Evolutionary conservation across 2,888 invertebrate genomes (phyloP), one percentile per base, ranked within the genome.

Genomic region (Trachelus troglodyta): DNA sequence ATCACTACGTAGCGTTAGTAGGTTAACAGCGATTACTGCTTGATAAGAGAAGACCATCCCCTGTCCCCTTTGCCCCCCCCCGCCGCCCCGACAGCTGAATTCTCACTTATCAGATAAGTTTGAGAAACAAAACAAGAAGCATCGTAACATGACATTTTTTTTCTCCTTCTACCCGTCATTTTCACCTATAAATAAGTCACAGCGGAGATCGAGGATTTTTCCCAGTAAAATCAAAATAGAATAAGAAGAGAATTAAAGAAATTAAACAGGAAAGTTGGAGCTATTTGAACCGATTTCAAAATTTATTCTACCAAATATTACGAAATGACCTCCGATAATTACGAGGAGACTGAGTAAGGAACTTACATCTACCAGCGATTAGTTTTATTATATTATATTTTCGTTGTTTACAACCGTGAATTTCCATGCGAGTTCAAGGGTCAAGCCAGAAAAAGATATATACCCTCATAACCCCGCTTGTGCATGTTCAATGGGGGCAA

Each of bases 371-470:
- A 2, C 9, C 23, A 6, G 9, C 9, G 9, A 56, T 9, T 56
- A 23, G 1, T 23, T 23, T 56, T 56, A 23, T 56, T 56, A 56
- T 23, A 56, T 56, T 56, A 6, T 56, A 23, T 56, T 56, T 56
- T 56, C 23, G 56, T 23, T 23, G 23, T 56, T 56, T 15, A 56
- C 56, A 23, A 23, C 23, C 15, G 56, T 56, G 23, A 56, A 56
- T 56, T 56, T 56, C 56, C 56, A 56, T 37, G 73, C 75, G 79
- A 75, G 83, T 77, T 83, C 83, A 82, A 79, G 79, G 82, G 82
- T 83, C 80, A 79, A 82, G 79, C 77, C 74, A 77, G 79, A 73
- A 75, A 78, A 75, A 81, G 79, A 83, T 81, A 82, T 81, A 81
- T 80, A 81, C 82, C 80, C 81, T 80, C 81, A 75, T 68, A 37